Evolutionary conservation across 92 coral and sea anemone genomes (phyloP), one percentile per base, ranked within the genome.

Genomic region (Micromussa lordhowensis): DNA sequence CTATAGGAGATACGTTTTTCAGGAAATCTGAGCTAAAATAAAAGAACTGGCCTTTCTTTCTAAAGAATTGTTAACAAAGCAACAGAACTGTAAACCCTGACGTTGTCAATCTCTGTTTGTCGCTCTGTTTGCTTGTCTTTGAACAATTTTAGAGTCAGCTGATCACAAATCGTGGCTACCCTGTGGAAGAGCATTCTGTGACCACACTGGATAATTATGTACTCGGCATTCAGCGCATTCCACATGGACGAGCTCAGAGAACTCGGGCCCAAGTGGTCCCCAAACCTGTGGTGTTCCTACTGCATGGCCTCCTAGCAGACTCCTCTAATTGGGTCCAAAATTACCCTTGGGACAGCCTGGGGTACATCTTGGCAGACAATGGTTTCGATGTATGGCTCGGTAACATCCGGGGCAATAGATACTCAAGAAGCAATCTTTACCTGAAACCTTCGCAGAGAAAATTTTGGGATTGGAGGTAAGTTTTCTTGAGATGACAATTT

Each of bases 361-460:
- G 98, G 13, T 97, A 94, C 88, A 93, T 97, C 64, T 88, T 97
- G 59, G 99, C 99, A 5, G 99, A 97, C 85, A 72, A 78, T n/a
- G 99, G 99, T 29, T 95, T 91, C 66, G 99, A 97, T 71, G 99
- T 97, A 15, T 97, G 99, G 99, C 93, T 97, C 24, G 99, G 99
- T 5, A 97, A 97, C 96, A 68, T 85, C 63, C 96, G 99, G 38
- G 99, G 99, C 17, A 97, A 97, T 70, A 88, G 92, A 63, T 97
- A 97, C 91, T 93, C 99, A 2, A 90, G 95, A 82, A 86, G 85
- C 15, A 95, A 97, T 53, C 88, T 79, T 68, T 81, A 68, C 68
- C 80, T 94, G 76, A 85, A 92, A 12, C 98, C 97, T 13, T 58
- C 69, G 19, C 82, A 95, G 3, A 92, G 79, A 58, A 91, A 90